Base-by-base conservation (phyloP, 2,797 vertebrate species). In the Momotus momota region DNA sequence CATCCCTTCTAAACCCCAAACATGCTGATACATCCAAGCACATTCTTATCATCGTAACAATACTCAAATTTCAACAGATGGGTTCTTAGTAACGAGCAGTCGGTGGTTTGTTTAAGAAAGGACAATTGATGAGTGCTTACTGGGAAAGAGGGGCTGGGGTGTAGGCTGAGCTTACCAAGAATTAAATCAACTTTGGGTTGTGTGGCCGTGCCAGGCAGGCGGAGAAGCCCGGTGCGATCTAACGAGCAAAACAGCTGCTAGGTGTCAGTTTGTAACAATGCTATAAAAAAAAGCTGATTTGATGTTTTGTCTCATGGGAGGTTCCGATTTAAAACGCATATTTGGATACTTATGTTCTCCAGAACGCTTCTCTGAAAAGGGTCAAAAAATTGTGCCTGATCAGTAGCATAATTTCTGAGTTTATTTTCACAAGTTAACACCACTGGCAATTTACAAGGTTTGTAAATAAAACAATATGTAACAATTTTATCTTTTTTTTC, bases 231-330 rank as follows among this genome's bases (percentile, higher is more conserved):
- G 52, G 52, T 45, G 80, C 10, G 74, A 93, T 95, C 81, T 94
- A 89, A 96, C 61, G 95, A 91, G 80, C 51, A 54, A 33, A 88
- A 86, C 88, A 97, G 88, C 95, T 97, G 94, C 83, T 88, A n/a
- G 29, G 52, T 86, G 89, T 95, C 90, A 85, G 12, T 77, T 67
- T 88, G 89, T 74, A 79, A 65, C 40, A 52, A 31, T 60, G 46
- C 62, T 69, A 21, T 64, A 78, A 85, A 95, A 65, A 65, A 90
- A 51, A 22, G 4, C 11, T 52, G 61, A 86, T 86, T 67, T 94
- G 82, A 91, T 94, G 49, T 29, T 93, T 86, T 85, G 5, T 89
- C 74, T 96, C 92, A 10, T 54, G 72, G 55, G 91, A 91, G 31
- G 41, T 90, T 81, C 80, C 8, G 84, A 51, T 90, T 86, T 81